Conservation (phyloP, 2,113 vertebrate genomes). For the Alectura lathami region DNA sequence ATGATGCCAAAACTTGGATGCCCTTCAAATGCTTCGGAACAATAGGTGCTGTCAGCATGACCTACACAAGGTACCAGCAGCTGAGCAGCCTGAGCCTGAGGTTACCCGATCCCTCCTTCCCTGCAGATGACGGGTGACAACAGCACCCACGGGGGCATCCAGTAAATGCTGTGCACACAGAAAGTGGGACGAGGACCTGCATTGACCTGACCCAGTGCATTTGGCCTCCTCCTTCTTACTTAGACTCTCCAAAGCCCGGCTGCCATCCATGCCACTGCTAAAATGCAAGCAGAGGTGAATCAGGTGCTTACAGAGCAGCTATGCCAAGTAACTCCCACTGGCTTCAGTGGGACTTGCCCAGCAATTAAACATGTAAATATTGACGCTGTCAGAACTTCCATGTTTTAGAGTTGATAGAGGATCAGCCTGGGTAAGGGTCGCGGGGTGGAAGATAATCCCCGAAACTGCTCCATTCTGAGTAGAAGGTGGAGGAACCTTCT, state of each 20-base stretch:
- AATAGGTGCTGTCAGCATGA: slow-evolving; percentile 56
- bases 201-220: not conserved
- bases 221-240: not conserved
- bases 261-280: not conserved
- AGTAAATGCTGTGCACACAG: not conserved
- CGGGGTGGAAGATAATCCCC: not conserved
- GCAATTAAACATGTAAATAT: not conserved
- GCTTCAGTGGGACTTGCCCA: not conserved
- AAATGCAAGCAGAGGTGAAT: not conserved
- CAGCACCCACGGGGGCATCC: not conserved
- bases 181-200: not conserved
- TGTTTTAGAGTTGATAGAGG: not conserved
- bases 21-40: slow-evolving; percentile 58
- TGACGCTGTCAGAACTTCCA: not conserved
- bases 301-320: not conserved
- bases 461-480: not conserved
- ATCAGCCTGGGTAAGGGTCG: fast-evolving
- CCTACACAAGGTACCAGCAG: not conserved
- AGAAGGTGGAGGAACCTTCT: not conserved
- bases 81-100: not conserved
- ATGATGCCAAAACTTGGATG: slow-evolving; percentile 71
- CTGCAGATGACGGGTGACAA: not conserved
- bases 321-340: not conserved
- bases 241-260: not conserved
- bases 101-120: not conserved